These are phyloP conservation scores for Gymnoscopelus braueri DNA, from an alignment of 2,797 vertebrate species.

Conservation along the genomic window DNA sequence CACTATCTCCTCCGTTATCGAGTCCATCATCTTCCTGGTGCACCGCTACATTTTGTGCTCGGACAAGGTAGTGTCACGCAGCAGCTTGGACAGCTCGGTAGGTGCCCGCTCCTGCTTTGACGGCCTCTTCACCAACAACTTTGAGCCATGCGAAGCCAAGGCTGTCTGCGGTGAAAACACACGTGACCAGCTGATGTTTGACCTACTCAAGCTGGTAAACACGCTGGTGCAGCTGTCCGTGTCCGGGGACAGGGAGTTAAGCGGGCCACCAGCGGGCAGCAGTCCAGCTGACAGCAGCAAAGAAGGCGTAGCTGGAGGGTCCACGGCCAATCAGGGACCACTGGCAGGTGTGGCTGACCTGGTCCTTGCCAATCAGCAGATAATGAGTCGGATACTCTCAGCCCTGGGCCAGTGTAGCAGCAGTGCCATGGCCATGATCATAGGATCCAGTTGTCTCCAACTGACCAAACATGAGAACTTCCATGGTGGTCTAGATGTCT, in stretches of 20 bases:
- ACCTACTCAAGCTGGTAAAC: slow-evolving; percentile 95
- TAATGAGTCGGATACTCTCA: slow-evolving; percentile 99
- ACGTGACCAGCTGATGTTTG: slow-evolving; percentile 98
- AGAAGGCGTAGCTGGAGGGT: slow-evolving; percentile 85
- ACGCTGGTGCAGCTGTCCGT: slow-evolving; percentile 95
- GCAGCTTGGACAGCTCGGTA: slow-evolving; percentile 95
- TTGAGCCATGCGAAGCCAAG: slow-evolving; percentile 95
- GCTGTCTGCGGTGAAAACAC: slow-evolving; percentile 97
- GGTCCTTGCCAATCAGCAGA: slow-evolving; percentile 97
- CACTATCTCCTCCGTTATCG: slow-evolving; percentile 95
- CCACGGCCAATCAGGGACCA: slow-evolving; percentile 83
- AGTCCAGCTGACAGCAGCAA: slow-evolving; percentile 91
- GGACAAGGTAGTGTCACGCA: slow-evolving; percentile 96
- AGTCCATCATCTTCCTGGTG: slow-evolving; percentile 96
- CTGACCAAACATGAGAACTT: slow-evolving; percentile 99
- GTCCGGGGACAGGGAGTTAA: slow-evolving; percentile 94
- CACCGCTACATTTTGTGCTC: slow-evolving; percentile 99
- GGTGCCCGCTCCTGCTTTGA: slow-evolving; percentile 97
- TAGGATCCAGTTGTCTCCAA: slow-evolving; percentile 97
- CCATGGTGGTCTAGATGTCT: slow-evolving; percentile 97
- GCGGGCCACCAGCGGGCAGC: slow-evolving; percentile 84
- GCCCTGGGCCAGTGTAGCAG: slow-evolving; percentile 98
- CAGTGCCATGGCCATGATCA: slow-evolving; percentile 99
- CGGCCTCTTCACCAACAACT: slow-evolving; percentile 97
- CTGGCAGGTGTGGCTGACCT: slow-evolving; percentile 93